Evolutionary conservation across 2,888 invertebrate genomes (phyloP), one percentile per base, ranked within the genome.

Genomic region (Odontocolon sp.): DNA sequence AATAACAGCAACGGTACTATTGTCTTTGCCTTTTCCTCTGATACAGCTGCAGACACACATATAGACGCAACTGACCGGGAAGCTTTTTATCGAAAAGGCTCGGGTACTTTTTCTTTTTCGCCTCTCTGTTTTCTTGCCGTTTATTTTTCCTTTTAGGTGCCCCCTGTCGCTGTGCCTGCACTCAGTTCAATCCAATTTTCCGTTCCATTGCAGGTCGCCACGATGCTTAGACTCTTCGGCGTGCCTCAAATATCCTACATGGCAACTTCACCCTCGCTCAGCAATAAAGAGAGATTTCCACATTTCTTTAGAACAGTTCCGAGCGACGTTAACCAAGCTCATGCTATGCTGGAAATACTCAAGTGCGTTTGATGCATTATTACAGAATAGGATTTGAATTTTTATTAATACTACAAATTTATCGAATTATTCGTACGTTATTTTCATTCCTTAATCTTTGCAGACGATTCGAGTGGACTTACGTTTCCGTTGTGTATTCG

Each of bases 301-400:
- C 92, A 91, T 81, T 93, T 93, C 83, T 92, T 92, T 80, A 87
- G 93, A 47, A 93, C 93, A 0, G 93, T 93, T 3, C 92, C 93
- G 1, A 92, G 92, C 23, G 93, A 93, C 83, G 88, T 91, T 21
- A 92, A 92, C 83, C 92, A 93, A 80, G 92, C 92, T 0, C 90
- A 91, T 69, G 92, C 92, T 21, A 92, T 93, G 84, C 88, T 92
- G 16, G 91, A 92, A 80, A 91, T 93, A 72, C 90, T 93, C 45
- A 91, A 90, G 93, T 92, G 72, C 81, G 80, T 77, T 59, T 42
- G 28, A 50, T 42, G 26, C 6, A 28, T 64, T 56, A 23, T 64
- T 14, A 11, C 0, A n/a, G n/a, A n/a, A n/a, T n/a, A n/a, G n/a
- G n/a, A n/a, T n/a, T n/a, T n/a, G n/a, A n/a, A n/a, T n/a, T 36